Conservation (phyloP, 23 tunicate species). For the Halocynthia aurantium region DNA sequence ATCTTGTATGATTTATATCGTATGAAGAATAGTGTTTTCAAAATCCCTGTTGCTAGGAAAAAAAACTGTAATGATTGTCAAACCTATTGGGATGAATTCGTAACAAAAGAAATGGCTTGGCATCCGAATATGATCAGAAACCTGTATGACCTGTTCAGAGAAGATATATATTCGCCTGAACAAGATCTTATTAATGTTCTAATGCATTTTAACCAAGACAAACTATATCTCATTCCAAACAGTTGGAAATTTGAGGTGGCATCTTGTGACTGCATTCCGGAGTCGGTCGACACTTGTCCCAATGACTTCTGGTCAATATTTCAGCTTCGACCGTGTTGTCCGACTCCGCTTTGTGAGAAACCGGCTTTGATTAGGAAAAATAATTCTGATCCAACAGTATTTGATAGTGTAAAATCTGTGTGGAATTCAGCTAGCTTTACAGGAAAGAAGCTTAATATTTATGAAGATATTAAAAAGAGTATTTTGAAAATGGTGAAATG, state of each 20-base stretch:
- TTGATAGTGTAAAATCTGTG: no score
- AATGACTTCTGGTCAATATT: no score
- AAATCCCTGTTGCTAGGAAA: slow-evolving; percentile 25
- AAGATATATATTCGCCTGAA: slow-evolving; percentile 29
- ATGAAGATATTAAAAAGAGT: no score
- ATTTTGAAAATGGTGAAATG: no score
- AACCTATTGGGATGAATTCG: not conserved
- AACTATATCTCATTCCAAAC: slow-evolving; percentile 18
- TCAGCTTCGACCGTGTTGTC: no score
- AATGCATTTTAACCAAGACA: slow-evolving; percentile 43
- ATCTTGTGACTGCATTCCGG: not conserved
- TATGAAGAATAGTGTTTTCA: slow-evolving; percentile 30
- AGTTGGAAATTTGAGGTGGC: slow-evolving; percentile 43
- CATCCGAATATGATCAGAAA: slow-evolving; percentile 39
- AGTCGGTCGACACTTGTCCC: not conserved
- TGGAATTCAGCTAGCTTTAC: no score
- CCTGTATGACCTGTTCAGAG: slow-evolving; percentile 22
- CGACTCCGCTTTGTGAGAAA: no score
- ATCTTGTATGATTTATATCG: slow-evolving; percentile 39
- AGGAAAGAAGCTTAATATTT: no score
- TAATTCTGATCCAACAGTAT: no score
- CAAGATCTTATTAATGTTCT: slow-evolving; percentile 37
- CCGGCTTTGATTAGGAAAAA: no score
- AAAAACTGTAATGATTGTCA: not conserved
- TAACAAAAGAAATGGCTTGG: slow-evolving; percentile 29